Evolutionary conservation across 2,113 vertebrate genomes (phyloP).

Genomic region (Hyperoodon ampullatus): DNA sequence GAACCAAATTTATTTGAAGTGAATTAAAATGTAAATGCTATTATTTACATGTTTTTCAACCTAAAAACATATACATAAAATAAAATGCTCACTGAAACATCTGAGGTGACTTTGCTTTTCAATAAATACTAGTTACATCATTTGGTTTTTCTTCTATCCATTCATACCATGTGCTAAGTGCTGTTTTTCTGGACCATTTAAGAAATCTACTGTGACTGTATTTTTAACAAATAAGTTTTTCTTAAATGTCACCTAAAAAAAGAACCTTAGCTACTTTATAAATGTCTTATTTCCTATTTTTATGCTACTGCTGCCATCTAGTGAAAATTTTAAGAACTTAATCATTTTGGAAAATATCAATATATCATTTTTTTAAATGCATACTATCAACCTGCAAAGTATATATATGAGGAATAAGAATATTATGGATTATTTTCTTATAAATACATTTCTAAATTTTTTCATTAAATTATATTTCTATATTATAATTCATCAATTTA

Average conservation of each 20-base stretch:
- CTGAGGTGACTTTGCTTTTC: not conserved
- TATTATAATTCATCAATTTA: slow-evolving; percentile 40
- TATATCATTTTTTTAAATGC: not conserved
- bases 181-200: not conserved
- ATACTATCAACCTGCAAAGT: not conserved
- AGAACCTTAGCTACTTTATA: not conserved
- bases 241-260: not conserved
- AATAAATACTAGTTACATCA: not conserved
- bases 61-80: not conserved
- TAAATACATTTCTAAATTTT: not conserved
- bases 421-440: not conserved
- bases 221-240: slow-evolving; percentile 29
- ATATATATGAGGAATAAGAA: not conserved
- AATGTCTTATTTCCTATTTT: not conserved
- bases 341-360: not conserved
- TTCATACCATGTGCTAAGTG: not conserved
- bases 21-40: slow-evolving; percentile 16
- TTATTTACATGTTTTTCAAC: slow-evolving; percentile 29
- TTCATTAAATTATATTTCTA: slow-evolving; percentile 4
- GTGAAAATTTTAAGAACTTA: slow-evolving; percentile 53
- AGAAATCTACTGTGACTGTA: not conserved
- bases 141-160: not conserved
- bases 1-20: not conserved
- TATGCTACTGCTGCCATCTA: slow-evolving; percentile 75
- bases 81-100: slow-evolving; percentile 3